These are phyloP conservation scores for Chromis chromis DNA, from an alignment of 2,797 vertebrate genomes.

Conservation along the genomic window DNA sequence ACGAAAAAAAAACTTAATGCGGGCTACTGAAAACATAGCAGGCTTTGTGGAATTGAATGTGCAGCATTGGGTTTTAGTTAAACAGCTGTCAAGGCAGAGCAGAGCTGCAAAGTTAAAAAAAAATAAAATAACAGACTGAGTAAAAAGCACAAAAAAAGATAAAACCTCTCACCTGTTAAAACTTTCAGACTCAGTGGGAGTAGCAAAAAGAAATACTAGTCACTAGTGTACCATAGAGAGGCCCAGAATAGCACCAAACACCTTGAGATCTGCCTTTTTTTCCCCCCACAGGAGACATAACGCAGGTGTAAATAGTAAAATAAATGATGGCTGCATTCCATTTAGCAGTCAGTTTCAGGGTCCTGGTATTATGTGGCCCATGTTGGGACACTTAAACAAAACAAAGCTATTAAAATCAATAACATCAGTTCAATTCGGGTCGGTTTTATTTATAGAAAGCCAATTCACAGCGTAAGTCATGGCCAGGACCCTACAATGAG, in stretches of 20 bases:
- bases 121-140: neutral
- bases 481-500: too few species aligned
- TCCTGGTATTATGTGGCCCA: neutral
- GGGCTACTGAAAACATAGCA: conserved; percentile 7
- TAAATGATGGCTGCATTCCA: neutral
- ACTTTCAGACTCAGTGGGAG: neutral
- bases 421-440: too few species aligned
- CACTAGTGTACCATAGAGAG: neutral
- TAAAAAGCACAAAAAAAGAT: too few species aligned
- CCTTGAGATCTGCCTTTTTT: neutral
- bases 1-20: neutral
- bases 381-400: fast-evolving
- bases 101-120: neutral
- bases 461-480: too few species aligned
- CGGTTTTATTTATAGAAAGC: too few species aligned
- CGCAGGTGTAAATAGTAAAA: neutral
- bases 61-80: conserved; percentile 36
- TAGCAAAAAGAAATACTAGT: neutral
- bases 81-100: conserved; percentile 29
- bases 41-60: conserved; percentile 13
- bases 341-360: neutral
- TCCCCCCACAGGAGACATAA: neutral
- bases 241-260: neutral
- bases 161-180: neutral
- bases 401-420: neutral